Conservation (phyloP, 2,113 vertebrate species). For the Erythrolamprus reginae region DNA sequence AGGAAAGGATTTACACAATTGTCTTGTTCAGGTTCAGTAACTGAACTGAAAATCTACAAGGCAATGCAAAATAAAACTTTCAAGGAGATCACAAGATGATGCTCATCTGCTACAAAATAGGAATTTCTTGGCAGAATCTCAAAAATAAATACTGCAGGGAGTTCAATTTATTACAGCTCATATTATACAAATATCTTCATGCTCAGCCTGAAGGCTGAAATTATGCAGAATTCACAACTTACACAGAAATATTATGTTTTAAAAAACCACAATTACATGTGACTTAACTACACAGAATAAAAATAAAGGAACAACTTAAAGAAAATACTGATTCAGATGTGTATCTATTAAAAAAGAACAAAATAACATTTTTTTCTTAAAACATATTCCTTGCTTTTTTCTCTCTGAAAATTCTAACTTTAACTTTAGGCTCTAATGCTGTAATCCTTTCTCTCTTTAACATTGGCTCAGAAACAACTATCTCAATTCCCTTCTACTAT, state of each 20-base stretch:
- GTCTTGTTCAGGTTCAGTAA: background rate
- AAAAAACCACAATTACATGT: background rate
- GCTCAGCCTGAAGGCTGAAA: background rate
- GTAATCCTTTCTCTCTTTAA: background rate
- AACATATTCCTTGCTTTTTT: background rate
- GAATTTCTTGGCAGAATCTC: background rate
- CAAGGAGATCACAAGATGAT: background rate
- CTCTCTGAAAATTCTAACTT: background rate
- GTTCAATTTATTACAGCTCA: background rate
- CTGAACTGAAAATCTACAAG: background rate
- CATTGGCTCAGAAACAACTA: background rate
- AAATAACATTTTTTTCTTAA: background rate
- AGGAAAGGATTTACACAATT: background rate
- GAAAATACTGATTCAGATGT: background rate
- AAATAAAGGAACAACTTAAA: background rate
- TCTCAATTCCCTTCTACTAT: background rate
- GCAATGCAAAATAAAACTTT: background rate
- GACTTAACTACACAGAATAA: background rate
- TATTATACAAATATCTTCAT: background rate
- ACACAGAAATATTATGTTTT: background rate
- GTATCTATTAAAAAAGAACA: background rate
- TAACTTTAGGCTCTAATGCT: background rate
- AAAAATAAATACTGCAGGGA: background rate
- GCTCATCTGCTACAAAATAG: background rate
- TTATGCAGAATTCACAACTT: background rate